phyloP scores from a whole-genome alignment of 2,888 invertebrate species.

The Cerastis rubricosa region DNA sequence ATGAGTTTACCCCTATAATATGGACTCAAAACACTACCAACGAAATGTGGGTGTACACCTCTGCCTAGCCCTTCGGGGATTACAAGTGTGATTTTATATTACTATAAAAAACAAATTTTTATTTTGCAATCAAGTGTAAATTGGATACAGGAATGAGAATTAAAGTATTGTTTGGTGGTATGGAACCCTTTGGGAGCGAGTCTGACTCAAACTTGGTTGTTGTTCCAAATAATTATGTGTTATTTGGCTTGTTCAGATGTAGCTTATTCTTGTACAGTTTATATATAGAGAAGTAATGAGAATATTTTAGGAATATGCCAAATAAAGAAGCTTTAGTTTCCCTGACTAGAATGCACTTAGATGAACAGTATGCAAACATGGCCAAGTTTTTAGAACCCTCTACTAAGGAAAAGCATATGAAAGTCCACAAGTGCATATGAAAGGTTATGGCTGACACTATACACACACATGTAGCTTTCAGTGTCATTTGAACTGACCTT shows the following conservation, averaged over 20 bases:
- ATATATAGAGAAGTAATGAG: no score
- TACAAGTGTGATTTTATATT: no score
- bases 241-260: no score
- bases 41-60: no score
- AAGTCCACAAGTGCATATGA: neutral
- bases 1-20: no score
- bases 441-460: neutral
- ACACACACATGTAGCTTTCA: neutral
- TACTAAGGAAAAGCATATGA: neutral
- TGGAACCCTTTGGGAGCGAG: neutral
- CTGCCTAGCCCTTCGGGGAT: no score
- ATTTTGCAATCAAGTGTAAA: neutral
- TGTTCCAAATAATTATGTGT: no score
- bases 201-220: neutral
- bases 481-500: neutral
- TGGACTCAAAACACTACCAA: no score
- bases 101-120: neutral
- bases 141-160: neutral
- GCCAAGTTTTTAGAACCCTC: neutral
- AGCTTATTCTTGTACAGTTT: no score
- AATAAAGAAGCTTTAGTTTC: neutral
- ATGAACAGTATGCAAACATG: neutral
- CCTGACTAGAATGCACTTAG: neutral
- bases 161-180: neutral
- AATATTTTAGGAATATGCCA: no score